phyloP scores from a whole-genome alignment of 2,113 vertebrate genomes.

The Embiotoca jacksoni region DNA sequence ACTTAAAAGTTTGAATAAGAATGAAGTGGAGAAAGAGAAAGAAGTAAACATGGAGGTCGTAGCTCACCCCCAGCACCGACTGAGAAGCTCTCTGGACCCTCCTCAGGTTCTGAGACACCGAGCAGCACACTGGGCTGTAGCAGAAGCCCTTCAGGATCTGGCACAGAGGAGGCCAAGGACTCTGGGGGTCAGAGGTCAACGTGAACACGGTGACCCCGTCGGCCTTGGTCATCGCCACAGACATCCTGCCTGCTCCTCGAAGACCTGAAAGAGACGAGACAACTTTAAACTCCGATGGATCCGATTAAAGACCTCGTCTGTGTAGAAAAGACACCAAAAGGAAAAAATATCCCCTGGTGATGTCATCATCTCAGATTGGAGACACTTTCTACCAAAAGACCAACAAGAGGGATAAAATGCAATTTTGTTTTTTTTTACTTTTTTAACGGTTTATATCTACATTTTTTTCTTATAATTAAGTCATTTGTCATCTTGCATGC shows the following conservation, averaged over 20 bases:
- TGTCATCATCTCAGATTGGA: too few relatives aligned
- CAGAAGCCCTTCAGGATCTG: slow-evolving; percentile 75
- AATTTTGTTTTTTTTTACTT: too few relatives aligned
- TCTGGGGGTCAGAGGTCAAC: slow-evolving; percentile 63
- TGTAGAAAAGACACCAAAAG: too few relatives aligned
- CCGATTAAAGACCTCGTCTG: not conserved
- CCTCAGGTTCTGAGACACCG: slow-evolving; percentile 58
- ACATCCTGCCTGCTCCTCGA: slow-evolving; percentile 63
- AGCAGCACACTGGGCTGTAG: slow-evolving; percentile 74
- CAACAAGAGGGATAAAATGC: too few relatives aligned
- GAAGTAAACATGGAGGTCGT: not conserved
- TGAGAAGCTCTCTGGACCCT: slow-evolving; percentile 33
- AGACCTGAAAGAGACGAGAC: not conserved
- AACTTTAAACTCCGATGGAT: not conserved
- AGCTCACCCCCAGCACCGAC: slow-evolving; percentile 75
- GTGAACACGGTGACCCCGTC: slow-evolving; percentile 76
- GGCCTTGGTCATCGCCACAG: slow-evolving; percentile 54
- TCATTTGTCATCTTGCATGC: too few relatives aligned
- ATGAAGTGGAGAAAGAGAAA: not conserved
- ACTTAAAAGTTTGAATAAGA: not conserved
- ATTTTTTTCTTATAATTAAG: too few relatives aligned
- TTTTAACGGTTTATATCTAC: too few relatives aligned
- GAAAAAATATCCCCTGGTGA: too few relatives aligned
- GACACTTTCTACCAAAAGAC: too few relatives aligned
- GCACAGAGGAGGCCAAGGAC: slow-evolving; percentile 65